Evolutionary conservation across 2,113 vertebrate genomes (phyloP).

Genomic region (Anhinga rufa): DNA sequence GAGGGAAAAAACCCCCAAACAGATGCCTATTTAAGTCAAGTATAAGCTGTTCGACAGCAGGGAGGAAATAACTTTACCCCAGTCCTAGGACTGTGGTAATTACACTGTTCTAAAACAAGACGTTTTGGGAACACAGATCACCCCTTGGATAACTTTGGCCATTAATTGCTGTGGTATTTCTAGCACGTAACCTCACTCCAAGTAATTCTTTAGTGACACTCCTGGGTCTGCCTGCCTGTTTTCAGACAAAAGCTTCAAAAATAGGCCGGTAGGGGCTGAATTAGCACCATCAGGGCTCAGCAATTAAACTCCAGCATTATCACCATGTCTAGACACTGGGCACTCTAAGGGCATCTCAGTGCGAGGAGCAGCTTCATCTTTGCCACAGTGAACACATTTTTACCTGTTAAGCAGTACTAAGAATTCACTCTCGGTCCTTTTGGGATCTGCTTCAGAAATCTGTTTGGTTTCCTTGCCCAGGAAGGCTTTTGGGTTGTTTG

Average conservation of each 20-base stretch:
- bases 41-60: not conserved
- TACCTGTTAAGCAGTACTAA: not conserved
- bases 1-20: not conserved
- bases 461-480: not conserved
- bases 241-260: not conserved
- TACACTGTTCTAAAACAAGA: not conserved
- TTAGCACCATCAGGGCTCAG: not conserved
- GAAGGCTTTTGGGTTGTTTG: not conserved
- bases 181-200: not conserved
- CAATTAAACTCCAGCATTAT: not conserved
- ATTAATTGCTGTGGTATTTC: not conserved
- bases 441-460: not conserved
- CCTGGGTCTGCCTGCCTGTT: not conserved
- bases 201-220: not conserved
- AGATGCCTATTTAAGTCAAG: not conserved
- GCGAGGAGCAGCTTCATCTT: not conserved
- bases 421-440: not conserved
- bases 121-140: not conserved
- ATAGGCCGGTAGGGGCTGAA: not conserved
- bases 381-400: not conserved
- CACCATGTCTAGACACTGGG: not conserved
- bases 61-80: not conserved
- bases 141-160: not conserved
- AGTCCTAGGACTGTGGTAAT: not conserved
- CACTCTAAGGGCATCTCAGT: not conserved